Percentiles rank a stretch among this genome's conserved stretches.
Conservation (phyloP, 2,113 vertebrate genomes). For the Chrysemys picta region DNA sequence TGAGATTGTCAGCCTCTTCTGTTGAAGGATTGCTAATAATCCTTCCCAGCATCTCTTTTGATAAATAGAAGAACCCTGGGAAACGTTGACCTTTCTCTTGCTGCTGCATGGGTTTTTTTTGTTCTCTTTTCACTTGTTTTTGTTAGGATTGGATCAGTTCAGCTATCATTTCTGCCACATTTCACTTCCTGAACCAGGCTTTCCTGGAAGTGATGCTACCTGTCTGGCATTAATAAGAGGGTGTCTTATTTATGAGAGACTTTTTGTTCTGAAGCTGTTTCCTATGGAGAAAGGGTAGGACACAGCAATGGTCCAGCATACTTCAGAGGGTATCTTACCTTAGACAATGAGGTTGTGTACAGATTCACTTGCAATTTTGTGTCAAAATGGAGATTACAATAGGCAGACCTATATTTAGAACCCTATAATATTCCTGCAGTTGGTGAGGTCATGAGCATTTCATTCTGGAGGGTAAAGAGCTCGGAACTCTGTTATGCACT, state of each 20-base stretch:
- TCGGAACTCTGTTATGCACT: fast-evolving
- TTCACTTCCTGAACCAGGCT: neutral
- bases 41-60: neutral
- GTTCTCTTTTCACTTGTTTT: neutral
- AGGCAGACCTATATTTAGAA: neutral
- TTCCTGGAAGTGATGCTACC: constrained; percentile 20
- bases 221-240: neutral
- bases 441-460: fast-evolving
- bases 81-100: neutral
- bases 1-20: neutral
- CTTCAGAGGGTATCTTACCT: neutral
- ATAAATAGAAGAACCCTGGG: neutral
- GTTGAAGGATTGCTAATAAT: neutral
- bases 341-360: neutral
- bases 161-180: neutral
- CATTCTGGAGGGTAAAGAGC: neutral
- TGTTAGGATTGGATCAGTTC: too few species aligned
- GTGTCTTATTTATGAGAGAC: neutral
- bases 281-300: neutral
- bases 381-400: neutral
- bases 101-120: neutral
- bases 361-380: neutral
- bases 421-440: neutral
- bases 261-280: neutral
- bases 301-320: neutral